Base-by-base conservation (phyloP, 2,797 vertebrate genomes). In the Sebastes taczanowskii region DNA sequence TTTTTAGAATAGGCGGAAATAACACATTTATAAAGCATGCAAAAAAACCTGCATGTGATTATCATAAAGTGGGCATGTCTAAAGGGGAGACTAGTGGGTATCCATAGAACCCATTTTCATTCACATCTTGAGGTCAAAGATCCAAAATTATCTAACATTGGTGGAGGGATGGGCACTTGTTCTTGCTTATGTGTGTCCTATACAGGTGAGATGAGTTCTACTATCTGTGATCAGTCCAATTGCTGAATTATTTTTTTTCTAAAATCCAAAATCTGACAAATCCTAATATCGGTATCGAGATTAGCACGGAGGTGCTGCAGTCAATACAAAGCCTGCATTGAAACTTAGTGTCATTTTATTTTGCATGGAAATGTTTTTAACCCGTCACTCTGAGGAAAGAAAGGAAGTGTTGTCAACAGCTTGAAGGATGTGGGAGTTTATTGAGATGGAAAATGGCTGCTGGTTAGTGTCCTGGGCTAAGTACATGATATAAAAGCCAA, bases 401-500 rank as follows among this genome's bases (percentile, higher is more conserved):
- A 65, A 79, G 79, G 78, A 87, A 85, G 80, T 75, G 80, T 71
- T 89, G 89, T 90, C 89, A 90, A 59, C 62, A 25, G 30, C 75
- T 83, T 93, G 90, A 94, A 82, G 74, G 88, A 94, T 93, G 90
- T 86, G 71, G 74, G 81, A 83, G 92, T 92, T 95, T 95, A 96
- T 94, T 95, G 95, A 96, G 95, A 95, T 95, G 92, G 94, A 96
- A 96, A 95, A 96, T 95, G 91, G 94, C 94, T 94, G 92, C 93
- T 91, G 94, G 94, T 95, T 94, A 93, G 92, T 94, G 92, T 93
- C 94, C 94, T 93, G 92, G 86, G 86, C 94, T 95, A 95, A 96
- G 95, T 95, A 95, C 96, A 96, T 95, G 93, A 95, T 95, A 96
- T 96, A 95, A 96, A 96, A 95, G 93, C 89, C 95, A 96, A 96